These are phyloP conservation scores for Nebria ingens DNA, from an alignment of 1,140 invertebrate species.

Conservation along the genomic window DNA sequence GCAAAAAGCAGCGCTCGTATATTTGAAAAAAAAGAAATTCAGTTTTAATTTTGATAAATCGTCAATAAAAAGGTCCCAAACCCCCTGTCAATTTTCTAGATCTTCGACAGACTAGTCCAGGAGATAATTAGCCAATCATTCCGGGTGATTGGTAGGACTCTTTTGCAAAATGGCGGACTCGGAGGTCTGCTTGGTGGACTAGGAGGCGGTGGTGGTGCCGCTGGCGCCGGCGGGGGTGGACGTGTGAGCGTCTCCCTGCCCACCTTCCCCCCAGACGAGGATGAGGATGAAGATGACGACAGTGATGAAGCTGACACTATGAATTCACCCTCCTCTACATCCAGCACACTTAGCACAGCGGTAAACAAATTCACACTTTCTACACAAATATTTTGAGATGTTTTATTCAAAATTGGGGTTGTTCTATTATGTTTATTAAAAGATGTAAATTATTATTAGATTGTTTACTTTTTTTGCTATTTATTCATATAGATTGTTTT, in stretches of 20 bases:
- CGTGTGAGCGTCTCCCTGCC: constrained; percentile 42
- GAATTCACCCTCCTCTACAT: constrained; percentile 16
- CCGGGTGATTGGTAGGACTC: constrained; percentile 33
- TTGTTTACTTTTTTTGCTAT: too few species aligned
- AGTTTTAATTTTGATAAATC: too few species aligned
- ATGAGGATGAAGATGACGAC: constrained; percentile 34
- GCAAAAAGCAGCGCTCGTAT: too few species aligned
- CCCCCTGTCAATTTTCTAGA: too few species aligned
- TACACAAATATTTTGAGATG: too few species aligned
- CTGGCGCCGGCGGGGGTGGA: constrained; percentile 33
- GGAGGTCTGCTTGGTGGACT: constrained; percentile 36
- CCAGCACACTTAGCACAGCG: constrained; percentile 12
- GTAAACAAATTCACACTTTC: constrained; percentile 2
- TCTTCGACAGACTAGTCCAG: constrained; percentile 34
- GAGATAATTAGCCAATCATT: constrained; percentile 30
- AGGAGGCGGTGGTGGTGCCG: constrained; percentile 34
- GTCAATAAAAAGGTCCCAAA: too few species aligned
- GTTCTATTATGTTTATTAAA: too few species aligned
- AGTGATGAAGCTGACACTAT: constrained; percentile 23
- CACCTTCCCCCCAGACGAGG: constrained; percentile 40
- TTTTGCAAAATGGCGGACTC: constrained; percentile 38
- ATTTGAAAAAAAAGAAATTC: too few species aligned
- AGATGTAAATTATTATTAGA: too few species aligned
- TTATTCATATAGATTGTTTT: too few species aligned
- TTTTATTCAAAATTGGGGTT: too few species aligned